phyloP scores from a whole-genome alignment of 1,140 invertebrate species.

The Meloidogyne chitwoodi region DNA sequence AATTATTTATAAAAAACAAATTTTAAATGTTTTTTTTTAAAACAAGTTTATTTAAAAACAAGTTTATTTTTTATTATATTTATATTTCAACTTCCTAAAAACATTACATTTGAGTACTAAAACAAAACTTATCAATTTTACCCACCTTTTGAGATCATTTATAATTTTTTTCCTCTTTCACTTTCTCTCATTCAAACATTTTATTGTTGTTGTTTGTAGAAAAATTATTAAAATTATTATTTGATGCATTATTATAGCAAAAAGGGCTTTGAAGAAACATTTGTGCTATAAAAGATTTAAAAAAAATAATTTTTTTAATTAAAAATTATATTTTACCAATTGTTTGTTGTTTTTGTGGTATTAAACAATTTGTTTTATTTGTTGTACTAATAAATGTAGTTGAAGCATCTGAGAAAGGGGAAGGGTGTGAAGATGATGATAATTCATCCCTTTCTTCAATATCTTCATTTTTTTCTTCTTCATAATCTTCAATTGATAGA shows the following conservation, averaged over 20 bases:
- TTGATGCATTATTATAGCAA: not conserved
- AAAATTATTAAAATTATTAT: not conserved
- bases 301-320: not conserved
- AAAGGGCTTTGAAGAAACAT: not conserved
- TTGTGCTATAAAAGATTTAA: not conserved
- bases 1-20: not conserved
- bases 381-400: not conserved
- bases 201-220: not conserved
- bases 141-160: no score
- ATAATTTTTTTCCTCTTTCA: no score
- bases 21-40: no score
- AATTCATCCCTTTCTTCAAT: not conserved
- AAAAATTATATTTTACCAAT: not conserved
- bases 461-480: not conserved
- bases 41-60: no score
- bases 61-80: no score
- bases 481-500: not conserved
- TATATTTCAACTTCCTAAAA: no score
- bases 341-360: not conserved
- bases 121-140: no score
- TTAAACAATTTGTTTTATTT: not conserved
- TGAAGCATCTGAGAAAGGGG: not conserved
- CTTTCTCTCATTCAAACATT: not conserved
- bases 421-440: not conserved
- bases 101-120: no score